Conservation (phyloP, 2,888 invertebrate genomes). For the Clistopyga incitator region DNA sequence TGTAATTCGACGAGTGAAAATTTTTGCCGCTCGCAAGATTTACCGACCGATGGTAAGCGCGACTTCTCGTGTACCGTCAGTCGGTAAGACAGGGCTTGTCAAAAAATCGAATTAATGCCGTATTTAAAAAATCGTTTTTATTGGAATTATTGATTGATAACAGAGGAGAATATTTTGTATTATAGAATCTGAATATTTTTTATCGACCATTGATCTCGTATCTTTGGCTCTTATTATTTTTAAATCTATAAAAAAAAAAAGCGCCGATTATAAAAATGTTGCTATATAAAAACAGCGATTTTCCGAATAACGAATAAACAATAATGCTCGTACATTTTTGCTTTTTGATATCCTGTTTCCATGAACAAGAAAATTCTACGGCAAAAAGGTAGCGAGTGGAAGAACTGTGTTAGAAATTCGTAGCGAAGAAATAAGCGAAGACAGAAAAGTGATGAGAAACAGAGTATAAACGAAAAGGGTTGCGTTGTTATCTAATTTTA, state of each 20-base stretch:
- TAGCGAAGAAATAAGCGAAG: background rate
- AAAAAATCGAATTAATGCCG: background rate
- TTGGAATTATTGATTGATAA: background rate
- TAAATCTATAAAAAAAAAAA: too few relatives aligned
- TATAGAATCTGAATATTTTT: too few relatives aligned
- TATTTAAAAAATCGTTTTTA: background rate
- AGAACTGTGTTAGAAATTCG: too few relatives aligned
- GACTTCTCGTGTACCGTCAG: background rate
- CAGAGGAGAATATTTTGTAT: background rate
- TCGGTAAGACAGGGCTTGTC: background rate
- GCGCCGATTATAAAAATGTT: too few relatives aligned
- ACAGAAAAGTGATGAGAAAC: background rate
- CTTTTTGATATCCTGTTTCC: background rate
- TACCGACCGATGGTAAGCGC: background rate
- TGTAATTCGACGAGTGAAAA: background rate
- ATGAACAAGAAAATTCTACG: too few relatives aligned
- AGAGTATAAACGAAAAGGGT: conserved; percentile 22
- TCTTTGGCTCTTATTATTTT: too few relatives aligned
- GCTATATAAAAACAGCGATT: too few relatives aligned
- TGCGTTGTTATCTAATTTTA: conserved; percentile 63
- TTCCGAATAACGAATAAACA: too few relatives aligned
- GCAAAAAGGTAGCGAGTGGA: background rate
- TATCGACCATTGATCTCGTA: too few relatives aligned
- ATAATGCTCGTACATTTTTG: too few relatives aligned
- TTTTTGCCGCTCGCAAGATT: conserved; percentile 17